Conservation (phyloP, 2,113 vertebrate genomes). For the Motacilla tschutschensis region DNA sequence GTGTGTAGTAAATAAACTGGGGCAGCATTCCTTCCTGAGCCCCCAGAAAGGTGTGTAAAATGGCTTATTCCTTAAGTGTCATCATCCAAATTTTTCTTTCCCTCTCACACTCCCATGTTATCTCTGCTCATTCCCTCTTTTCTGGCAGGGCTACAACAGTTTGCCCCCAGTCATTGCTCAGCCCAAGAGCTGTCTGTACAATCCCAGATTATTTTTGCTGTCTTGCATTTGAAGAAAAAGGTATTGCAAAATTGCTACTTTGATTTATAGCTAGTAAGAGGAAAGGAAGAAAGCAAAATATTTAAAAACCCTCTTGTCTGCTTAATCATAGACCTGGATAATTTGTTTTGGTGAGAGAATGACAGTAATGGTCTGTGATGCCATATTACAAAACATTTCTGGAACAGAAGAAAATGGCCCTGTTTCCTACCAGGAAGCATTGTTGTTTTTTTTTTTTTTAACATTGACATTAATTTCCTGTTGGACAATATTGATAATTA, state of each 20-base stretch:
- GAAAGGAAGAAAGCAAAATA: neutral
- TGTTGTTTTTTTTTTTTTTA: neutral
- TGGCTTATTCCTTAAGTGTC: neutral
- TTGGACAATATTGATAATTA: slow-evolving; percentile 14
- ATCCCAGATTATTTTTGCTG: neutral
- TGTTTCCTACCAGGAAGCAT: neutral
- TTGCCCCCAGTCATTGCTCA: neutral
- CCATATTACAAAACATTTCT: neutral
- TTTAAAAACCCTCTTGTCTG: neutral
- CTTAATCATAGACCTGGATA: neutral
- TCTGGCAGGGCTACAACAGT: neutral
- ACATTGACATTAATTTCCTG: neutral
- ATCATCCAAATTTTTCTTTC: neutral
- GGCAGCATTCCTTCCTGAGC: neutral
- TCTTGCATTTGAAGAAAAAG: neutral
- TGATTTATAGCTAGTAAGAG: neutral
- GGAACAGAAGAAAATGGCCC: slow-evolving; percentile 4
- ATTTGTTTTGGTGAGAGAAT: slow-evolving; percentile 23
- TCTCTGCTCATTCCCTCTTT: neutral
- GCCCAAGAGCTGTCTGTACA: neutral
- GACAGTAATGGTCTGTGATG: neutral
- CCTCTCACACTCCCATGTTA: neutral
- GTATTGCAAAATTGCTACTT: neutral
- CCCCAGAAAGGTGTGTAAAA: neutral
- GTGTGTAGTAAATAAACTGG: neutral